Evolutionary conservation across 2,797 vertebrate genomes (phyloP).

Genomic region (Clamator glandarius): DNA sequence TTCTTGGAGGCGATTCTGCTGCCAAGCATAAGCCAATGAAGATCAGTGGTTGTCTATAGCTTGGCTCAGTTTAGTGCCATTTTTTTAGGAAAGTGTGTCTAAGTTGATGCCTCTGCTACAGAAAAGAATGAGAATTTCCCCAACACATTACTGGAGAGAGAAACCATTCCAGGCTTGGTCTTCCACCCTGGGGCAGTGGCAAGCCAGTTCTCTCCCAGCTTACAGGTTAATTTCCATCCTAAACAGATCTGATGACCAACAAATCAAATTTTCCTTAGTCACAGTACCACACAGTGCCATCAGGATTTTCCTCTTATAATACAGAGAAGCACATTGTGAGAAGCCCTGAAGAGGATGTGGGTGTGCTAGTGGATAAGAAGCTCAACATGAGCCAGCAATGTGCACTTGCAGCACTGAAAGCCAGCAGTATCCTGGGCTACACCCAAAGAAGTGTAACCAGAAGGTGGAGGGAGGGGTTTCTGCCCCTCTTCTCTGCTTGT

Average conservation of each 20-base stretch:
- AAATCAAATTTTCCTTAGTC: neutral
- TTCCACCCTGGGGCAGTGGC: neutral
- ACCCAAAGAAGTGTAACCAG: no score
- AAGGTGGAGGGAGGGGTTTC: no score
- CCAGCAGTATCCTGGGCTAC: no score
- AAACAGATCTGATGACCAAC: neutral
- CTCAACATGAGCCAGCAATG: no score
- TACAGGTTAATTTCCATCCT: neutral
- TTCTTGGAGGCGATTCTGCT: neutral
- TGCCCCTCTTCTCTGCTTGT: no score
- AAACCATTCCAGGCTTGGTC: neutral
- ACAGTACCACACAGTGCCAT: neutral
- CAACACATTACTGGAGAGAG: neutral
- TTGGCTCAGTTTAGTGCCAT: neutral
- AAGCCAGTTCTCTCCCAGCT: accelerated
- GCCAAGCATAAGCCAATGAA: neutral
- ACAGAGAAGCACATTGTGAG: neutral
- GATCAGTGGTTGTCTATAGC: accelerated
- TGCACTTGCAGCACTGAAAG: no score
- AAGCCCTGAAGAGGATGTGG: no score
- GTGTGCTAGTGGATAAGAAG: no score
- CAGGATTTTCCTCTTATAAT: neutral
- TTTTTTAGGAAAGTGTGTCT: neutral
- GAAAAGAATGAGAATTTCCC: neutral
- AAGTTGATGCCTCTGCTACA: neutral